These are phyloP conservation scores for Ailurus styani DNA, from an alignment of 2,113 vertebrate species.

Conservation along the genomic window DNA sequence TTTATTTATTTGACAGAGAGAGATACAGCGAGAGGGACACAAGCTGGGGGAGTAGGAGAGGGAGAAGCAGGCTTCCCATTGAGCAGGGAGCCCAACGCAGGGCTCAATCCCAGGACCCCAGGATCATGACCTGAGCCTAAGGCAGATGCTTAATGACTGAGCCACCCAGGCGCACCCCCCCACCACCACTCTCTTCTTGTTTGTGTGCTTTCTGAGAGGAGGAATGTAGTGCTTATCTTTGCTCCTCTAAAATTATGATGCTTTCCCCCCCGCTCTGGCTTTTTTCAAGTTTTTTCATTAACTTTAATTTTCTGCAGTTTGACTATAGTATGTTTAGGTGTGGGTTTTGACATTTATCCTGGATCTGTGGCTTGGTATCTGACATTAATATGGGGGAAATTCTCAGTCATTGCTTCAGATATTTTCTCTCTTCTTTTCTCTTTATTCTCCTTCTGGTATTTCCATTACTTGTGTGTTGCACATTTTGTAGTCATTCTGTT, in stretches of 20 bases:
- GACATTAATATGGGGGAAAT: not conserved
- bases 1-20: too few relatives aligned
- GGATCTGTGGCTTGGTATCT: not conserved
- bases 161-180: too few relatives aligned
- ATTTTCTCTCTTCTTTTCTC: not conserved
- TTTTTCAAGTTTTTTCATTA: not conserved
- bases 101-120: too few relatives aligned
- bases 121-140: too few relatives aligned
- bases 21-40: too few relatives aligned
- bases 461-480: not conserved
- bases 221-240: not conserved
- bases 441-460: not conserved
- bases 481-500: not conserved
- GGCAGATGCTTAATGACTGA: too few relatives aligned
- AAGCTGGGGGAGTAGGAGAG: too few relatives aligned
- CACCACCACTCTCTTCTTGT: not conserved
- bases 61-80: too few relatives aligned
- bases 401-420: not conserved
- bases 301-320: not conserved
- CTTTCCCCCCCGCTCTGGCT: not conserved
- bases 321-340: not conserved
- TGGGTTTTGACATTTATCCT: not conserved
- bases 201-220: not conserved
- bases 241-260: not conserved
- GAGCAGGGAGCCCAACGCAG: too few relatives aligned